These are phyloP conservation scores for Sialia sialis DNA, from an alignment of 2,113 vertebrate genomes.

Conservation along the genomic window DNA sequence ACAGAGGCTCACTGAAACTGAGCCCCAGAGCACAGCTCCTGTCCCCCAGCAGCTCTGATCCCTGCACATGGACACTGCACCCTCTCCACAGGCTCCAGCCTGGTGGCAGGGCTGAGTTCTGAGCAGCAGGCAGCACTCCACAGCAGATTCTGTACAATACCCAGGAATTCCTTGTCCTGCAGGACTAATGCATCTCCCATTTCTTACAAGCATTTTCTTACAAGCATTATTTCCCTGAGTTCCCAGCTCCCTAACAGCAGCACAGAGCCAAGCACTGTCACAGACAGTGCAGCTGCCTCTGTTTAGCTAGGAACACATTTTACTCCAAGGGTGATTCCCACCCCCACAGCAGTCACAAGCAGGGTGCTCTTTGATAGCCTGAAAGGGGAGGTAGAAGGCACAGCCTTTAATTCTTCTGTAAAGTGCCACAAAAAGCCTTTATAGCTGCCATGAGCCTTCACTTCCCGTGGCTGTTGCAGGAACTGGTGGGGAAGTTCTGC, in stretches of 20 bases:
- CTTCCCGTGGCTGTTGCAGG: neutral
- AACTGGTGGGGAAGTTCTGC: neutral
- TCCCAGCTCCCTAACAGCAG: neutral
- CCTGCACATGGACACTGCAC: neutral
- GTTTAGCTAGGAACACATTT: neutral
- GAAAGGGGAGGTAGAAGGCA: neutral
- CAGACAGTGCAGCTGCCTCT: neutral
- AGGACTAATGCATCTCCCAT: neutral
- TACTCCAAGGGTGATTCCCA: neutral
- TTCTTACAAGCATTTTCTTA: neutral
- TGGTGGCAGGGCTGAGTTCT: neutral
- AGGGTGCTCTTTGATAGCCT: neutral
- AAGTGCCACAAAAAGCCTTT: neutral
- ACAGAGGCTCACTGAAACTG: neutral
- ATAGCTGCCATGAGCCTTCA: neutral
- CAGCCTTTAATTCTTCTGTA: neutral
- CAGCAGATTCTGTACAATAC: neutral
- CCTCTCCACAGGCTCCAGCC: neutral
- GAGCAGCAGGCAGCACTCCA: neutral
- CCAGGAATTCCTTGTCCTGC: neutral
- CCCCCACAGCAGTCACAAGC: neutral
- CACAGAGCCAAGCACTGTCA: neutral
- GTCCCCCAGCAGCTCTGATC: accelerated
- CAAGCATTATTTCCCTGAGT: neutral
- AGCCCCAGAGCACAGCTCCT: neutral